A percentile compares a stretch with the other conserved stretches of the same genome.
Conservation (phyloP, 1,140 invertebrate genomes). For the Scaptomyza pallida region DNA sequence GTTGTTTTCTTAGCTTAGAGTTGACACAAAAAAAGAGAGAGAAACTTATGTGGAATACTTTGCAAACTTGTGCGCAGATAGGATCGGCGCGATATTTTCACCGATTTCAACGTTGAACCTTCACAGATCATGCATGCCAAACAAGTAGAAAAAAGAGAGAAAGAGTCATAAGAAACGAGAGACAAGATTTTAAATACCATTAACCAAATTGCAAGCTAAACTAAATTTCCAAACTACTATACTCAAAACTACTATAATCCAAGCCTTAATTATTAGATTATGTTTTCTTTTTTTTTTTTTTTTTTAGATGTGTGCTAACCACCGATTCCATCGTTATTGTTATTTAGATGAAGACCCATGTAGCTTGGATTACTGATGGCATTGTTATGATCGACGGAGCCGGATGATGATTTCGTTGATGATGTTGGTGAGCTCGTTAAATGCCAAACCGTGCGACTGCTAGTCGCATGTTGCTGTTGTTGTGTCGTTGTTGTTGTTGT, state of each 20-base stretch:
- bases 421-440: constrained; percentile 73
- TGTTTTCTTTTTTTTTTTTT: constrained; percentile 30
- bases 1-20: neutral
- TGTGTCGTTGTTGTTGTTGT: constrained; percentile 29
- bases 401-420: constrained; percentile 71
- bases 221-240: too few species aligned
- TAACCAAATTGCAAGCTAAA: constrained; percentile 17
- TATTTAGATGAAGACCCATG: constrained; percentile 81
- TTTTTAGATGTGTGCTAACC: constrained; percentile 49
- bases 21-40: constrained; percentile 1
- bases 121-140: constrained; percentile 51
- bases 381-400: constrained; percentile 72
- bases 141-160: constrained; percentile 18
- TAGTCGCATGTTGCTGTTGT: constrained; percentile 55
- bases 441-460: constrained; percentile 83
- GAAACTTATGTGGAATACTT: constrained; percentile 56
- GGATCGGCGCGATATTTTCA: constrained; percentile 73
- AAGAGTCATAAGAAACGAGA: constrained; percentile 12
- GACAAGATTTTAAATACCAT: constrained; percentile 13
- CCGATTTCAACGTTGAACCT: constrained; percentile 67
- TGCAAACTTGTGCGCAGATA: constrained; percentile 82
- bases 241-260: constrained; percentile 27
- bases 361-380: constrained; percentile 84
- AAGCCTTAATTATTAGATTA: constrained; percentile 28
- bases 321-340: constrained; percentile 82